These are phyloP conservation scores for Diplodus sargus DNA, from an alignment of 2,797 vertebrate species.

Conservation along the genomic window DNA sequence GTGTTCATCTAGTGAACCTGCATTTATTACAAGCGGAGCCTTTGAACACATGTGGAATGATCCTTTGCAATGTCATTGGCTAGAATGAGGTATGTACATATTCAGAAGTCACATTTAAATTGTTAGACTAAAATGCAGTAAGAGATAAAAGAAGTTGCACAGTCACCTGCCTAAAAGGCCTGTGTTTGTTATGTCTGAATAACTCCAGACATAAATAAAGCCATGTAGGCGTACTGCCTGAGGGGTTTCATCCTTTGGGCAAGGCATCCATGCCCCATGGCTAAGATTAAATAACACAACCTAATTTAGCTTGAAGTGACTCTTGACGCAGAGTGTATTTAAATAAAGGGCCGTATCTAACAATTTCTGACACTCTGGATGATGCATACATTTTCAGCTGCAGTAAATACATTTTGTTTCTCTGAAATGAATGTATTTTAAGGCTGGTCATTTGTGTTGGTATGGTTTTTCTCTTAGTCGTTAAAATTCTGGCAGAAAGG, in stretches of 20 bases:
- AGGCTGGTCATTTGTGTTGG: background rate
- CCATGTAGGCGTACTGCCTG: slow-evolving; percentile 38
- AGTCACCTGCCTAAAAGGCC: slow-evolving; percentile 13
- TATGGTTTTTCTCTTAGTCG: background rate
- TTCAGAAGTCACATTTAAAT: slow-evolving; percentile 28
- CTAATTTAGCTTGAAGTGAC: slow-evolving; percentile 40
- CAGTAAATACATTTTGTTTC: background rate
- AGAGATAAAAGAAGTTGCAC: slow-evolving; percentile 24
- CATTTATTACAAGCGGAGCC: background rate
- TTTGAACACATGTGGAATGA: slow-evolving; percentile 13
- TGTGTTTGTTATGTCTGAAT: slow-evolving; percentile 38
- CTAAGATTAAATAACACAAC: slow-evolving; percentile 37
- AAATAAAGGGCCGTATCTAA: slow-evolving; percentile 36
- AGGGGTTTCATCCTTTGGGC: slow-evolving; percentile 34
- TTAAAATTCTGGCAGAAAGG: background rate
- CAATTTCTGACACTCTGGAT: slow-evolving; percentile 31
- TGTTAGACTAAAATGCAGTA: slow-evolving; percentile 9
- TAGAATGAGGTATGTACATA: slow-evolving; percentile 1
- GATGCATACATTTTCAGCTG: slow-evolving; percentile 18
- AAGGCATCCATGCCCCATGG: slow-evolving; percentile 40
- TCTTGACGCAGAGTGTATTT: slow-evolving; percentile 12
- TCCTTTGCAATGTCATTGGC: background rate
- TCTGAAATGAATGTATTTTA: slow-evolving; percentile 3
- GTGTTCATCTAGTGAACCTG: slow-evolving; percentile 32
- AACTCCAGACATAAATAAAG: slow-evolving; percentile 51